Evolutionary conservation across 2,888 invertebrate genomes (phyloP).

Genomic region (Homarus gammarus): DNA sequence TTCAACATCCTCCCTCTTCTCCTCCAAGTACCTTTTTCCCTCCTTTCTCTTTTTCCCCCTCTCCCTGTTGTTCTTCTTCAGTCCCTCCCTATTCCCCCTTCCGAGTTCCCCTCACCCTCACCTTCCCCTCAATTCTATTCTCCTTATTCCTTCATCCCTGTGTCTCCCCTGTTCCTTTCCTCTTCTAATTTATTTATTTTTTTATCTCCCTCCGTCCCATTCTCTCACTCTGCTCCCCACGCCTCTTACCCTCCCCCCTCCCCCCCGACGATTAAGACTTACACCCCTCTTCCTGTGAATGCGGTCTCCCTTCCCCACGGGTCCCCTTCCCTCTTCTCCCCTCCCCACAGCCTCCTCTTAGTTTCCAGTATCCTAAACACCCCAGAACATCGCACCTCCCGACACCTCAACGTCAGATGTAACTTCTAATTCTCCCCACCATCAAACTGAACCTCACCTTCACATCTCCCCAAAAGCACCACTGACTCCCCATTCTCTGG

Average conservation of each 20-base stretch:
- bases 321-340: not conserved
- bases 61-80: not conserved
- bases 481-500: not conserved
- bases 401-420: not conserved
- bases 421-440: no score
- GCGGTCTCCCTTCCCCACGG: not conserved
- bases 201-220: not conserved
- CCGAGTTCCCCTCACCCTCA: not conserved
- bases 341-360: not conserved
- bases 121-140: not conserved
- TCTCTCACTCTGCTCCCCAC: not conserved
- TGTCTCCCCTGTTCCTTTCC: not conserved
- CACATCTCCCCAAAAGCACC: no score
- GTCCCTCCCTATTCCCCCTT: not conserved
- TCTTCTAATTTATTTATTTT: not conserved
- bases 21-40: not conserved
- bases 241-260: not conserved
- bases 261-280: not conserved
- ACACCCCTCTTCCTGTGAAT: not conserved
- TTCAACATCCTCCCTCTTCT: no score
- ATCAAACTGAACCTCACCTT: no score
- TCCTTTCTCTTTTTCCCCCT: no score
- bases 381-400: no score
- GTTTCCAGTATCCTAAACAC: no score
- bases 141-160: not conserved